Percentiles rank a stretch among this genome's conserved stretches.
Conservation (phyloP, 2,113 vertebrate species). For the Bos indicus region DNA sequence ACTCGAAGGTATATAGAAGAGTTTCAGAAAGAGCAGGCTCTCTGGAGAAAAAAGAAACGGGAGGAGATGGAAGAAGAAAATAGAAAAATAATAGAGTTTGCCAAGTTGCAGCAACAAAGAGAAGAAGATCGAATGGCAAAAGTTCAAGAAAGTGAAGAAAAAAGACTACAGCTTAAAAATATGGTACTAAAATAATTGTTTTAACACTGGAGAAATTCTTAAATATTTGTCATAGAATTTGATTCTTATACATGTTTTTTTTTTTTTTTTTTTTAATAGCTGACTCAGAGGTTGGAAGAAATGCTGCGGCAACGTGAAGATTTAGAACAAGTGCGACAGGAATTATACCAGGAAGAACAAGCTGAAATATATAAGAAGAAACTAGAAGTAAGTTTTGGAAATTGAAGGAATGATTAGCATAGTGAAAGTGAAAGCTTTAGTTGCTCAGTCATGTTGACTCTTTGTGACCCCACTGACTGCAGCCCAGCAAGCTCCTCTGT, state of each 20-base stretch:
- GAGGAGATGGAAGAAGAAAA: conserved; percentile 94
- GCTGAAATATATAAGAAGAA: conserved; percentile 80
- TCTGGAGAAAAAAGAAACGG: conserved; percentile 87
- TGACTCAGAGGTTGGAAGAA: conserved; percentile 83
- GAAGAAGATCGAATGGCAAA: conserved; percentile 83
- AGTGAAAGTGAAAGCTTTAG: background rate
- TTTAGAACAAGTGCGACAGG: conserved; percentile 85
- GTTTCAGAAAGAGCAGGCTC: conserved; percentile 86
- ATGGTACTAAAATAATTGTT: conserved; percentile 76
- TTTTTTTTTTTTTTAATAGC: conserved; percentile 62
- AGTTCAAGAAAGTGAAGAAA: conserved; percentile 83
- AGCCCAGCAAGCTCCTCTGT: background rate
- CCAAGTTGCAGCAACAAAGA: conserved; percentile 79
- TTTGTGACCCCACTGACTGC: background rate
- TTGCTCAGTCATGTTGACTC: background rate
- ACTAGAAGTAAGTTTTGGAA: conserved; percentile 82
- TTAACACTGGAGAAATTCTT: background rate
- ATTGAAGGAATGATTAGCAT: background rate
- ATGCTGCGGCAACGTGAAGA: conserved; percentile 85
- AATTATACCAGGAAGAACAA: conserved; percentile 89
- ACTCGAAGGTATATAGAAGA: conserved; percentile 88
- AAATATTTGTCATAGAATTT: background rate
- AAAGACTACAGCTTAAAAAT: conserved; percentile 84
- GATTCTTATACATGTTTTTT: background rate
- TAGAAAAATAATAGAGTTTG: conserved; percentile 88